These are phyloP conservation scores for Tineola bisselliella DNA, from an alignment of 2,888 invertebrate species.

Conservation along the genomic window DNA sequence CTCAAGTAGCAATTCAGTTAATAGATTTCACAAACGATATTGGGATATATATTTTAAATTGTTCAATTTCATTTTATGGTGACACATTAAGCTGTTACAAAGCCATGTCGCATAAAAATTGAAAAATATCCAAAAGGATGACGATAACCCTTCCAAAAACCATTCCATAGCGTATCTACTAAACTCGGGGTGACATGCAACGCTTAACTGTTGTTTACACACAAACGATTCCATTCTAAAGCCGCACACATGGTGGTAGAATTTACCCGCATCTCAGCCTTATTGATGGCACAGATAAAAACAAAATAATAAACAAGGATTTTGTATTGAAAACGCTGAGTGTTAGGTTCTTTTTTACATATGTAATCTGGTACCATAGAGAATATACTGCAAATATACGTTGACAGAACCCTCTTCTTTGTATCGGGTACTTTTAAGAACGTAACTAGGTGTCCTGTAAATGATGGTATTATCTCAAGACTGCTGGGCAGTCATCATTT, in stretches of 20 bases:
- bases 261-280: not conserved
- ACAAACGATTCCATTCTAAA: constrained; percentile 2
- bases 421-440: too few relatives aligned
- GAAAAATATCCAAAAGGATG: constrained; percentile 1
- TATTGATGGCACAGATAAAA: not conserved
- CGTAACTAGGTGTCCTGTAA: too few relatives aligned
- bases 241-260: not conserved
- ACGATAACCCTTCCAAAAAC: constrained; percentile 3
- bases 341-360: too few relatives aligned
- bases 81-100: not conserved
- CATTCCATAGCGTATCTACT: not conserved
- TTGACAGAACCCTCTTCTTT: too few relatives aligned
- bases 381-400: too few relatives aligned
- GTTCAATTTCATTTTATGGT: not conserved
- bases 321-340: not conserved
- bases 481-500: too few relatives aligned
- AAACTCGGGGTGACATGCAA: not conserved
- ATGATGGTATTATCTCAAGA: too few relatives aligned
- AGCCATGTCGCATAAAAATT: not conserved
- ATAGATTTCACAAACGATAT: too few relatives aligned
- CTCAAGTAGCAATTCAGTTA: too few relatives aligned
- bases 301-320: not conserved
- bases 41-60: not conserved
- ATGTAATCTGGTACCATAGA: too few relatives aligned
- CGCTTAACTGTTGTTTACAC: constrained; percentile 10